Base-by-base conservation (phyloP, 2,113 vertebrate species). In the Lampris incognitus region DNA sequence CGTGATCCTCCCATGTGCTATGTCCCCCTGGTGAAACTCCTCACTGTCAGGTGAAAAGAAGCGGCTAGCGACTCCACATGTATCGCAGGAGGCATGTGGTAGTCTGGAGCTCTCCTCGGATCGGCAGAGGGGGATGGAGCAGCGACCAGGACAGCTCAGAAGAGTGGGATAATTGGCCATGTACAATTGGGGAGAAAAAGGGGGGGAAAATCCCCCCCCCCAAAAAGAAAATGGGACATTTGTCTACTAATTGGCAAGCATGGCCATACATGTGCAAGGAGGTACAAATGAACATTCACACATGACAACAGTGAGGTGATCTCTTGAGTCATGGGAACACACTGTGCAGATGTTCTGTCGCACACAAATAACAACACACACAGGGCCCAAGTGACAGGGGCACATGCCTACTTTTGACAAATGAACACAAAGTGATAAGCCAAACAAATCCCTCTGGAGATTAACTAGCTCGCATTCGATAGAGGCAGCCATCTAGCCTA, bases 291-390 rank as follows among this genome's bases (percentile, higher is more conserved):
- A 37, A 52, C 6, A 39, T 65, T 24, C 4, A 50, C 39, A 41
- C 36, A 64, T 60, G 5, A 8, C 61, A 69, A 48, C 2, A 3
- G 13, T 24, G 70, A 70, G 74, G 7, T 37, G 13, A 65, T 55
- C 66, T 13, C n/a, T 59, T 6, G 52, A 59, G 59, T 62, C 55
- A 63, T 6, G 2, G 61, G n/a, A 52, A 49, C n/a, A 68, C 10
- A 64, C 3, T 62, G 36, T 4, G 52, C 66, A 80, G 63, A 83
- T 65, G 52, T 55, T 70, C 72, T 54, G 57, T 44, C 57, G 55
- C 36, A 71, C 38, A 44, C 56, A 37, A 51, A 71, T 50, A 11
- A 77, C 81, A 85, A 84, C n/a, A 85, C 62, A 82, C 78, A 74
- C 6, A 79, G 62, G 51, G 48, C 49, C 8, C n/a, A 52, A 66